Percentiles rank a stretch among this genome's conserved stretches.
Evolutionary conservation across 2,113 vertebrate species (phyloP).

Genomic region (Pungitius pungitius): DNA sequence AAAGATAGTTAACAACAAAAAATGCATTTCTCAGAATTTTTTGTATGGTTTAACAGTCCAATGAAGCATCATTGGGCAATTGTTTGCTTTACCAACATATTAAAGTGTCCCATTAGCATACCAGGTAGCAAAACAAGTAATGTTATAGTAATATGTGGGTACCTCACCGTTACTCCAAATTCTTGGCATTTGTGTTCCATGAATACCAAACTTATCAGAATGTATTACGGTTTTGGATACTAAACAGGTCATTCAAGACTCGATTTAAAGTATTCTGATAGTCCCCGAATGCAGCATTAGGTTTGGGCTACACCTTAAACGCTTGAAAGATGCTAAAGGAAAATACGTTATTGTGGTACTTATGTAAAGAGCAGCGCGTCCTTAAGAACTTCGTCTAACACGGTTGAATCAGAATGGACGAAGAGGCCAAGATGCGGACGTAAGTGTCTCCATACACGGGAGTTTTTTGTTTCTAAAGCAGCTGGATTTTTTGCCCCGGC

Average conservation of each 20-base stretch:
- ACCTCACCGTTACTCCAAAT: neutral
- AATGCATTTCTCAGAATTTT: neutral
- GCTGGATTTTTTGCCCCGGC: conserved; percentile 18
- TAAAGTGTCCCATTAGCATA: neutral
- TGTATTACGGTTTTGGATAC: accelerated
- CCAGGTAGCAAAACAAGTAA: neutral
- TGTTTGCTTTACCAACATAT: neutral
- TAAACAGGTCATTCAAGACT: accelerated
- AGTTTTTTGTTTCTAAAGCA: conserved; percentile 28
- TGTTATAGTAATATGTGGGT: neutral
- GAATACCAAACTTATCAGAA: neutral
- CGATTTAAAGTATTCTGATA: accelerated
- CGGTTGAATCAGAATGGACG: conserved; percentile 33
- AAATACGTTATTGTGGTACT: conserved; percentile 40
- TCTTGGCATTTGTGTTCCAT: accelerated
- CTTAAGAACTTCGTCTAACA: conserved; percentile 6
- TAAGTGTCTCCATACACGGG: conserved; percentile 31
- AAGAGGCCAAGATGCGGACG: conserved; percentile 56
- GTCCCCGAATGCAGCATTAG: conserved; percentile 38
- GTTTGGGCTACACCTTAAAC: conserved; percentile 47
- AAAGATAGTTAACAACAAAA: neutral
- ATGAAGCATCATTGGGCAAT: neutral
- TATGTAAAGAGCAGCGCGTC: conserved; percentile 24
- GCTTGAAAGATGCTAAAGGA: conserved; percentile 58
- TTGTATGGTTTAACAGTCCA: neutral